These are phyloP conservation scores for Tenebrosternarchus preto DNA, from an alignment of 2,113 vertebrate genomes.

Conservation along the genomic window DNA sequence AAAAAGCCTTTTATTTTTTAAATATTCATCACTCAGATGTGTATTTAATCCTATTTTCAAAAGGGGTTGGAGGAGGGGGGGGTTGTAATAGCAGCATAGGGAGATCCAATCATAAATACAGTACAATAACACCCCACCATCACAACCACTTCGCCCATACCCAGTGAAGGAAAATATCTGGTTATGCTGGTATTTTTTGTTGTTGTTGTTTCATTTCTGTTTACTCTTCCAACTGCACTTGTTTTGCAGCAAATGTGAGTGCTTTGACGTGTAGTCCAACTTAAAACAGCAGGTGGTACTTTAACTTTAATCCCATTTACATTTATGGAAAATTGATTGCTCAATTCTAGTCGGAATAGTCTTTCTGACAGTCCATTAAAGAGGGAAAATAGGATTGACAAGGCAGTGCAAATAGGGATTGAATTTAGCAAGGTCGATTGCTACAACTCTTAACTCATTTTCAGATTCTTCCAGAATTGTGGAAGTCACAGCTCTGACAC, in stretches of 20 bases:
- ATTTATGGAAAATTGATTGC: constrained; percentile 49
- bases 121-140: neutral
- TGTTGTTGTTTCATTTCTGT: neutral
- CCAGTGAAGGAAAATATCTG: neutral
- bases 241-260: neutral
- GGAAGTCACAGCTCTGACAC: too few relatives aligned
- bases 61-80: constrained; percentile 46
- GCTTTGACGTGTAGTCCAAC: neutral
- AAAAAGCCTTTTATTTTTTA: constrained; percentile 71
- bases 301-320: constrained; percentile 52
- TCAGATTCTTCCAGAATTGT: neutral
- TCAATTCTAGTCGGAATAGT: constrained; percentile 47
- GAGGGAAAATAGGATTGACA: constrained; percentile 49
- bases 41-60: constrained; percentile 59
- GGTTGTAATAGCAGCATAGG: constrained; percentile 36
- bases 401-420: constrained; percentile 37
- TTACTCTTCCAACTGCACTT: constrained; percentile 9
- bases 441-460: constrained; percentile 10
- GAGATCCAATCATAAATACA: neutral
- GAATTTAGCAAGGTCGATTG: constrained; percentile 34
- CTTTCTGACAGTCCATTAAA: constrained; percentile 46
- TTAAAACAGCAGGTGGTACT: neutral
- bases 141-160: neutral
- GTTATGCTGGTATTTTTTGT: neutral
- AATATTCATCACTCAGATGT: constrained; percentile 60